Evolutionary conservation across 2,113 vertebrate species (phyloP).

Genomic region (Caloenas nicobarica): DNA sequence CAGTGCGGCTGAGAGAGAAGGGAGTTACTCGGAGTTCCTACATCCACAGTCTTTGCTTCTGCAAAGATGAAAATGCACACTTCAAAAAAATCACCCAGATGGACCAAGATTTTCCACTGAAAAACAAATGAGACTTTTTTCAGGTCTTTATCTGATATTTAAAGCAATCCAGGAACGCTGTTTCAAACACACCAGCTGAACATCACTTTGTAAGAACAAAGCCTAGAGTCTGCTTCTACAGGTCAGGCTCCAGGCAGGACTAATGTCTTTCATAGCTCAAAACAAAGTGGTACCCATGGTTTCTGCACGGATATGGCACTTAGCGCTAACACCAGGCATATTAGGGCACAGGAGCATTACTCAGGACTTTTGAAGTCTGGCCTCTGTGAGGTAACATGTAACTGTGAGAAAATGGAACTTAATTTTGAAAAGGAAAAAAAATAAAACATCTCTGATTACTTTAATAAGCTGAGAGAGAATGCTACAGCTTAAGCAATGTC

Average conservation of each 20-base stretch:
- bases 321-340: rapidly evolving
- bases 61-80: neutral
- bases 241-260: neutral
- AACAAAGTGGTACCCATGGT: neutral
- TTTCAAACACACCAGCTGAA: neutral
- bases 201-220: neutral
- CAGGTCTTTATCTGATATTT: neutral
- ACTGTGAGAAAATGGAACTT: neutral
- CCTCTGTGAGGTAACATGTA: rapidly evolving
- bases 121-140: neutral
- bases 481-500: neutral
- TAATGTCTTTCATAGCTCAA: neutral
- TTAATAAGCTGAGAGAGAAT: neutral
- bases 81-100: neutral
- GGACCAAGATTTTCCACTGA: neutral
- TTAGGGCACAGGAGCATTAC: neutral
- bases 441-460: neutral
- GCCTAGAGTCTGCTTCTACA: neutral
- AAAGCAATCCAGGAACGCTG: neutral
- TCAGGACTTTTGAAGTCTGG: neutral
- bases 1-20: neutral
- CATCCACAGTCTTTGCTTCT: neutral
- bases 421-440: neutral
- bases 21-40: neutral
- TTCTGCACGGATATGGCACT: no score